Percentiles rank a stretch among this genome's conserved stretches.
Evolutionary conservation across 2,888 invertebrate species (phyloP).

Genomic region (Cordilura impudica): DNA sequence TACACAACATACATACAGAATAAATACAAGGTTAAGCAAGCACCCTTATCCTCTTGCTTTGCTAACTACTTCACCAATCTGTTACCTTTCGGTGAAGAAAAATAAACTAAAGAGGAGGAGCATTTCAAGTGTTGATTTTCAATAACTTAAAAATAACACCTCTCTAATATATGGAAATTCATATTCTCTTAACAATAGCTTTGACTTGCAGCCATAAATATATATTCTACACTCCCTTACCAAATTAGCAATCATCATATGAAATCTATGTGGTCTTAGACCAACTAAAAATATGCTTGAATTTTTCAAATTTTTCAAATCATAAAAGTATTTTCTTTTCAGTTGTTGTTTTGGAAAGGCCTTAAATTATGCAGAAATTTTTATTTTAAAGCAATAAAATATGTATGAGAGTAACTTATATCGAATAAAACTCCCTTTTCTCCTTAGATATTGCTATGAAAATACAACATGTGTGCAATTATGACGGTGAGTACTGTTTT

Average conservation of each 20-base stretch:
- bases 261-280: not conserved
- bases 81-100: not conserved
- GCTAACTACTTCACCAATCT: not conserved
- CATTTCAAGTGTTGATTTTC: slow-evolving; percentile 54
- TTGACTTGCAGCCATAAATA: not conserved
- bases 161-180: slow-evolving; percentile 52
- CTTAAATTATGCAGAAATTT: slow-evolving; percentile 23
- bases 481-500: slow-evolving; percentile 36
- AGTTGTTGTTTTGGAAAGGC: not conserved
- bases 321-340: not conserved
- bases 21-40: not conserved
- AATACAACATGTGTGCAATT: slow-evolving; percentile 63
- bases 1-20: slow-evolving; percentile 13
- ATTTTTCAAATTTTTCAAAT: not conserved
- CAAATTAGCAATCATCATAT: slow-evolving; percentile 37
- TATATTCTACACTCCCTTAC: slow-evolving; percentile 5
- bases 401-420: not conserved
- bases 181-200: not conserved
- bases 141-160: slow-evolving; percentile 60
- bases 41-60: not conserved
- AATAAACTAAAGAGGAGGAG: not conserved
- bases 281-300: not conserved
- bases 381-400: not conserved
- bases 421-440: not conserved
- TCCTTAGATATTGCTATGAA: not conserved